Base-by-base conservation (phyloP, 2,797 vertebrate genomes). In the Erpetoichthys calabaricus region DNA sequence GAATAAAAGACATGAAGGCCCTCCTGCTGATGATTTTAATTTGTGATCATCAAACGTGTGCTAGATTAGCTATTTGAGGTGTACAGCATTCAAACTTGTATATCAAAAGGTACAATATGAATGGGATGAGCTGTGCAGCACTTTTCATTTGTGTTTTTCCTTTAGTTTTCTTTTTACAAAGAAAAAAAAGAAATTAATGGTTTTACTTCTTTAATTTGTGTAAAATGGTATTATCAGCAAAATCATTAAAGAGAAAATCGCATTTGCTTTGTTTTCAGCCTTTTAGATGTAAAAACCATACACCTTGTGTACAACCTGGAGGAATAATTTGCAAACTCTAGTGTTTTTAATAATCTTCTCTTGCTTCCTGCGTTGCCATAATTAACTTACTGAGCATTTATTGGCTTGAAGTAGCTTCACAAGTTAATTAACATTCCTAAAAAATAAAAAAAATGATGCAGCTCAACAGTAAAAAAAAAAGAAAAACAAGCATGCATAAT, bases 291-390 rank as follows among this genome's bases (percentile, higher is more conserved):
- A 65, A 42, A 62, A 68, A 67, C 41, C 63, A 45, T 62, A 65
- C 2, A 60, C 9, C 57, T 64, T 55, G 64, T 55, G 70, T 75
- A 70, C 63, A 60, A 61, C 45, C 54, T 56, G 56, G 70, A 75
- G 60, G 72, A 80, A 70, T 66, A 68, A 75, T 72, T 69, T 74
- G 44, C 53, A 65, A 68, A 47, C 66, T 63, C 64, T 62, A 67
- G 71, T 62, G 65, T 61, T 44, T 45, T 60, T 61, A 44, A 1
- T 0, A 58, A 57, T 60, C 56, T 61, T 56, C 60, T 47, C 6
- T 68, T 73, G 67, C 66, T 60, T 55, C 55, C 71, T 70, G 63
- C 58, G 65, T 69, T 58, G 42, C 10, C 45, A 45, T 52, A 65
- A 68, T 67, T 49, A 68, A 45, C 54, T 64, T 62, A 67, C 61